These are phyloP conservation scores for Diabrotica undecimpunctata DNA, from an alignment of 1,140 invertebrate species.

Conservation along the genomic window DNA sequence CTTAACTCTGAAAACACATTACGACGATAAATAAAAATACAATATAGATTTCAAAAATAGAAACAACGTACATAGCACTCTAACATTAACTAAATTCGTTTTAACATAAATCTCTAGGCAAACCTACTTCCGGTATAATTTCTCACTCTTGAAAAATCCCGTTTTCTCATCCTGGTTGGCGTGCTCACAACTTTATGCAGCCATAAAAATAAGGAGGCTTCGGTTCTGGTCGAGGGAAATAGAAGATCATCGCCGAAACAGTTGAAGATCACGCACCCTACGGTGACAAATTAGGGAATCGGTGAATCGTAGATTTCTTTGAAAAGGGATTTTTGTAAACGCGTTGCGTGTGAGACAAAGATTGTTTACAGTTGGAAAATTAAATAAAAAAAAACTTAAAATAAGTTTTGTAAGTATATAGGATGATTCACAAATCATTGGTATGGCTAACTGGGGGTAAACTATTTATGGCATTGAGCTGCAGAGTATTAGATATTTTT, in stretches of 20 bases:
- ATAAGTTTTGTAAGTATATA: too few species aligned
- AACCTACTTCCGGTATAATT: conserved; percentile 6
- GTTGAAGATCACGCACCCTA: neutral
- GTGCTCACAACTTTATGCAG: conserved; percentile 1
- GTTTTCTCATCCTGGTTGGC: neutral
- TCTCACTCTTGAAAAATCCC: neutral
- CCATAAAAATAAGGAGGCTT: conserved; percentile 9
- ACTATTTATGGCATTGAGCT: too few species aligned
- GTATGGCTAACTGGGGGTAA: too few species aligned
- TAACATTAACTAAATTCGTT: too few species aligned
- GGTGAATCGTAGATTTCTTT: neutral
- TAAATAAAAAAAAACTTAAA: too few species aligned
- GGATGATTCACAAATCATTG: too few species aligned
- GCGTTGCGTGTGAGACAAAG: neutral
- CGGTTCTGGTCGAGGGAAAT: neutral
- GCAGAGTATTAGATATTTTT: too few species aligned
- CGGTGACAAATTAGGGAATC: conserved; percentile 3
- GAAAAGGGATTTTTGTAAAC: conserved; percentile 6
- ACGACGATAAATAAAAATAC: too few species aligned
- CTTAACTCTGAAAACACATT: too few species aligned
- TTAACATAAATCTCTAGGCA: neutral
- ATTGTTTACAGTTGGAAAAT: too few species aligned
- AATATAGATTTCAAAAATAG: too few species aligned
- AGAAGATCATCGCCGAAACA: conserved; percentile 2
- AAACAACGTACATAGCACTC: too few species aligned